phyloP scores from a whole-genome alignment of 2,113 vertebrate genomes.

The Aptenodytes forsteri region DNA sequence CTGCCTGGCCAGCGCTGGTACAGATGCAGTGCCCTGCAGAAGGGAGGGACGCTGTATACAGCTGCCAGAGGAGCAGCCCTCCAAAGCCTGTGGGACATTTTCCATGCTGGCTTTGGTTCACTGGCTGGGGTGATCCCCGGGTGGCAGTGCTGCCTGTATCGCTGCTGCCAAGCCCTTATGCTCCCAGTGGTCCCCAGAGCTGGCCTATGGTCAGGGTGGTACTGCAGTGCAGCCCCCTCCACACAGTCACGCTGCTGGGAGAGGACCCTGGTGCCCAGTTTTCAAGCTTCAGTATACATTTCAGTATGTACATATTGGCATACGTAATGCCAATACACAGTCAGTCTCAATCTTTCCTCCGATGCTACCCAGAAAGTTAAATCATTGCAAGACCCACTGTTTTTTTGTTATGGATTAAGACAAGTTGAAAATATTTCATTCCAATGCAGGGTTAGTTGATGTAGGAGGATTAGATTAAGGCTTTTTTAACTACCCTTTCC shows the following conservation, averaged over 20 bases:
- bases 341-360: neutral
- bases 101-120: neutral
- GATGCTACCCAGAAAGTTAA: neutral
- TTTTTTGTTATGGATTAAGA: neutral
- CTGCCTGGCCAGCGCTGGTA: neutral
- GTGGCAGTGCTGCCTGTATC: too few relatives aligned
- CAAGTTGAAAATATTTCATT: neutral
- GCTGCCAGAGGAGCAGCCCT: neutral
- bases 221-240: neutral
- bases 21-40: fast-evolving
- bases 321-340: neutral
- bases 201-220: neutral
- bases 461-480: neutral
- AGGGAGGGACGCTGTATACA: neutral
- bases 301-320: neutral
- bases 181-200: neutral
- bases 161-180: neutral
- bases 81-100: neutral
- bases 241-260: neutral
- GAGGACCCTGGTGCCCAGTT: neutral
- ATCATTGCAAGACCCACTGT: neutral
- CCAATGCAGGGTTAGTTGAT: neutral
- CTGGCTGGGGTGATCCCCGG: neutral
- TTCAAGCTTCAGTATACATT: neutral
- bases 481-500: neutral